These are phyloP conservation scores for Bombus pyrosoma DNA, from an alignment of 1,140 invertebrate genomes.

Conservation along the genomic window DNA sequence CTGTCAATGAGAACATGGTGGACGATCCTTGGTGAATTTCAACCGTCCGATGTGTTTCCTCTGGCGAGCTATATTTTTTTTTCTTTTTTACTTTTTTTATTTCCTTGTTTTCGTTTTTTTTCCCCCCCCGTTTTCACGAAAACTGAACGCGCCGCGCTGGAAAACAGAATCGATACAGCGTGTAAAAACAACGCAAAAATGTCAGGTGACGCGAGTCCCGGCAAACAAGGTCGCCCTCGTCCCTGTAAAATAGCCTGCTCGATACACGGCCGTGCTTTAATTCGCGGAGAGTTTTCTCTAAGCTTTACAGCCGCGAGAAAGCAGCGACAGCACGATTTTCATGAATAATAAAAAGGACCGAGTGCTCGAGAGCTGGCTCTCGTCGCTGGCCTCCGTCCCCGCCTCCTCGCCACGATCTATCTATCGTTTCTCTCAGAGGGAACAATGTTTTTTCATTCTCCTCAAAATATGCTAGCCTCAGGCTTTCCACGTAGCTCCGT, in stretches of 20 bases:
- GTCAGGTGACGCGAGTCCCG: constrained; percentile 21
- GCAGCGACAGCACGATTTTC: constrained; percentile 73
- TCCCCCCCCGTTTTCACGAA: not conserved
- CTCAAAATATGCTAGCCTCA: constrained; percentile 77
- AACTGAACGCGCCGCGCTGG: constrained; percentile 5
- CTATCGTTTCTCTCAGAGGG: constrained; percentile 76
- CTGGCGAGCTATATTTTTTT: not conserved
- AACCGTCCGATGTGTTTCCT: not conserved
- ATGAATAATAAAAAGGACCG: constrained; percentile 82
- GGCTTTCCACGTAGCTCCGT: constrained; percentile 44
- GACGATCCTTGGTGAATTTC: constrained; percentile 8
- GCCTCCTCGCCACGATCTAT: constrained; percentile 47
- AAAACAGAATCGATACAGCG: constrained; percentile 25
- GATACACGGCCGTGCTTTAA: constrained; percentile 41
- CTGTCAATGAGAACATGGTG: constrained; percentile 1
- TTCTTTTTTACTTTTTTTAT: not conserved
- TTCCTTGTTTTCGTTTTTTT: not conserved
- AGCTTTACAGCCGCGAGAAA: constrained; percentile 59
- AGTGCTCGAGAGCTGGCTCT: constrained; percentile 74
- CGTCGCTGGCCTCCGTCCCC: constrained; percentile 1
- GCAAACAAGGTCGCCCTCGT: constrained; percentile 24
- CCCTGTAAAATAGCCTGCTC: constrained; percentile 14
- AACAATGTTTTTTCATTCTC: constrained; percentile 79
- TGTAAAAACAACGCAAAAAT: constrained; percentile 39
- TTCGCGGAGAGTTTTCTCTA: constrained; percentile 41